Evolutionary conservation across 2,888 invertebrate species (phyloP).

Genomic region (Andrena marginata): DNA sequence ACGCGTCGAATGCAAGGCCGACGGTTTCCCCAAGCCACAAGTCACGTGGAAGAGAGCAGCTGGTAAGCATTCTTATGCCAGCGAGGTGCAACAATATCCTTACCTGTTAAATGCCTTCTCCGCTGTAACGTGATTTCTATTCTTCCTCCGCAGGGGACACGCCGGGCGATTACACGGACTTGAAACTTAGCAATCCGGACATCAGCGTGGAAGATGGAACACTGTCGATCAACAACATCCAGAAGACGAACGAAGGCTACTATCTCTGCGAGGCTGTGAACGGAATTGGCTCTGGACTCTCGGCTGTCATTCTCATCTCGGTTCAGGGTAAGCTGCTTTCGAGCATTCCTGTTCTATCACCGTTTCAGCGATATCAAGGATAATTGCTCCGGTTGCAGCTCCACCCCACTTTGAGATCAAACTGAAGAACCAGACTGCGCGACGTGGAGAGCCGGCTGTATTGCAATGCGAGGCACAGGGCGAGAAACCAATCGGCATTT

Average conservation of each 20-base stretch:
- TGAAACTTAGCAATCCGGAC: conserved; percentile 95
- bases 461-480: conserved; percentile 97
- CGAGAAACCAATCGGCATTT: conserved; percentile 97
- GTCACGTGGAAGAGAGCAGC: conserved; percentile 98
- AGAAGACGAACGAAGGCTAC: conserved; percentile 97
- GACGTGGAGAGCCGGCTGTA: conserved; percentile 95
- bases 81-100: background rate
- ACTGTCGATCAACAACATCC: conserved; percentile 94
- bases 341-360: too few species aligned
- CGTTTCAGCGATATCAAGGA: background rate
- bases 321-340: conserved; percentile 91
- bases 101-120: background rate
- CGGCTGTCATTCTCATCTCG: conserved; percentile 96
- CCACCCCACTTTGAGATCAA: conserved; percentile 97
- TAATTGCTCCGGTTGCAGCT: conserved; percentile 86
- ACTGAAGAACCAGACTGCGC: conserved; percentile 95
- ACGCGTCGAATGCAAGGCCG: conserved; percentile 97
- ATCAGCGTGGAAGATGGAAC: conserved; percentile 98
- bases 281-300: conserved; percentile 97
- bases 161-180: conserved; percentile 96
- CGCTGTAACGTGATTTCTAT: background rate
- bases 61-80: conserved; percentile 87
- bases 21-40: conserved; percentile 97
- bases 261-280: conserved; percentile 98
- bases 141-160: conserved; percentile 89